Conservation (phyloP, 2,113 vertebrate species). For the Delphinus delphis region DNA sequence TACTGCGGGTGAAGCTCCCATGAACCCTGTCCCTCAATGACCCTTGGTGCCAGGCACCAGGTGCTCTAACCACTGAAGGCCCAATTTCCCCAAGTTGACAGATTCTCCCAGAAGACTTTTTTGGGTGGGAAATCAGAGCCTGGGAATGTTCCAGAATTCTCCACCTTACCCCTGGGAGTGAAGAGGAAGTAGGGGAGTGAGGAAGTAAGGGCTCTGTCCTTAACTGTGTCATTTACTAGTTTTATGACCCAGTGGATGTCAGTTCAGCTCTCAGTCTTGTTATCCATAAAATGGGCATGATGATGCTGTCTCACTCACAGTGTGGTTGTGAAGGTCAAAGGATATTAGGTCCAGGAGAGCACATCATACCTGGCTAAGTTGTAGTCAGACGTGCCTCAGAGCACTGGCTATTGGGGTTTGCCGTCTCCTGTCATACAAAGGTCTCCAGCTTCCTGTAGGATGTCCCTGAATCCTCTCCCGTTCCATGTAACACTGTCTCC, state of each 20-base stretch:
- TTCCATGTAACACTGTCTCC: constrained; percentile 23
- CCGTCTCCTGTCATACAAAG: background rate
- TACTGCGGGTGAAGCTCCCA: background rate
- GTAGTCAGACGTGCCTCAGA: background rate
- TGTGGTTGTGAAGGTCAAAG: background rate
- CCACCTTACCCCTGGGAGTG: background rate
- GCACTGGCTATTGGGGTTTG: background rate
- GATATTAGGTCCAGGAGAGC: background rate
- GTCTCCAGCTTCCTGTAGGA: background rate
- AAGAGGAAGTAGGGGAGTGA: background rate
- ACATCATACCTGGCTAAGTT: background rate
- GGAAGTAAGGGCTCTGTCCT: background rate
- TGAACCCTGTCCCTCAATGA: background rate
- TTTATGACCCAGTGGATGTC: background rate
- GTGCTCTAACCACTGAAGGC: background rate
- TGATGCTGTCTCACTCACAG: background rate
- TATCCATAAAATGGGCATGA: background rate
- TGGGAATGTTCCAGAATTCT: background rate
- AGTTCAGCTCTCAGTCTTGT: background rate
- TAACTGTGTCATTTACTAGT: background rate
- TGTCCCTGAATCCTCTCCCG: background rate
- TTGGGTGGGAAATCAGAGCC: background rate
- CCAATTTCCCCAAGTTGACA: background rate
- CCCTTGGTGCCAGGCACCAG: background rate
- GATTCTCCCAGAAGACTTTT: background rate